A percentile compares a stretch with the other conserved stretches of the same genome.
phyloP scores from a whole-genome alignment of 2,113 vertebrate species.

The Microcebus ravelobensis region DNA sequence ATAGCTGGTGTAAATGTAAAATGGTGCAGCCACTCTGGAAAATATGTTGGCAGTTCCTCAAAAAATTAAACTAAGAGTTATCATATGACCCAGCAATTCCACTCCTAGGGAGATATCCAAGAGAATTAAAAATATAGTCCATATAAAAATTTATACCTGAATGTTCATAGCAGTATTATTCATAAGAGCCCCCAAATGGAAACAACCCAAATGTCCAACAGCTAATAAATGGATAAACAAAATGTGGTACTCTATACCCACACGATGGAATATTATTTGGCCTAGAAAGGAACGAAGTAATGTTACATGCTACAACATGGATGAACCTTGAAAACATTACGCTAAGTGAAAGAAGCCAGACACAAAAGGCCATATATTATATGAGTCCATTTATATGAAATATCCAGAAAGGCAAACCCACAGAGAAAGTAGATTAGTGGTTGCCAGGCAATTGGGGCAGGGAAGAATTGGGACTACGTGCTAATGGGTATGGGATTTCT shows the following conservation, averaged over 20 bases:
- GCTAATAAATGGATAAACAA: not conserved
- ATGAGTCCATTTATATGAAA: not conserved
- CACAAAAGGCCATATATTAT: not conserved
- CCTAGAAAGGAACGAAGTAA: not conserved
- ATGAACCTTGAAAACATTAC: conserved; percentile 28
- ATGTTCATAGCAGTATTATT: not conserved
- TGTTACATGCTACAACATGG: not conserved
- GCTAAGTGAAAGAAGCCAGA: not conserved
- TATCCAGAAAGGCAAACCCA: conserved; percentile 14
- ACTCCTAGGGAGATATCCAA: not conserved
- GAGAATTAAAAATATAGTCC: conserved; percentile 25
- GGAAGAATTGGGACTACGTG: not conserved
- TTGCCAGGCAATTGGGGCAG: not conserved
- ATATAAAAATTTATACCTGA: not conserved
- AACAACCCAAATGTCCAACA: not conserved
- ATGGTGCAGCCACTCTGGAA: not conserved
- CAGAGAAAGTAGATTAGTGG: not conserved
- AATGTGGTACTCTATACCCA: not conserved
- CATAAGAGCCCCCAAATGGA: not conserved
- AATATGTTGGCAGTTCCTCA: conserved; percentile 36
- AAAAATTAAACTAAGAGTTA: conserved; percentile 23
- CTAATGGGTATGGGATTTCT: not conserved
- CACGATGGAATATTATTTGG: not conserved
- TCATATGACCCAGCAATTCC: conserved; percentile 26
- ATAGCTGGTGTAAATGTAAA: conserved; percentile 6